Conservation (phyloP, 2,888 invertebrate genomes). For the Ellobium chinense region DNA sequence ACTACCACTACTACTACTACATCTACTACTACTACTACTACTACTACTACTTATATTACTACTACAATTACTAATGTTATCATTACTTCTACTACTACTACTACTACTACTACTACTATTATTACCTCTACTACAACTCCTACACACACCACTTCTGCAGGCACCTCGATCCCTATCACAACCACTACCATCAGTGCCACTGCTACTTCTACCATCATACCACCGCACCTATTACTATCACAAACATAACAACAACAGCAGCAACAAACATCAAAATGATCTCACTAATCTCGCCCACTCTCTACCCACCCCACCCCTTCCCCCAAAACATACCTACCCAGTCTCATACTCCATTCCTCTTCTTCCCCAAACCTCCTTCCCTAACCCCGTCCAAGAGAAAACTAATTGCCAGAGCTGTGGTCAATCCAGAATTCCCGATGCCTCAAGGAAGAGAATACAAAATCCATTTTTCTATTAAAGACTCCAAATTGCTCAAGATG, state of each 20-base stretch:
- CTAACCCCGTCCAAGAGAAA: not conserved
- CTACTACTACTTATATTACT: slow-evolving; percentile 3
- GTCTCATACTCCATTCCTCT: not conserved
- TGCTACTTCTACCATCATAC: no score
- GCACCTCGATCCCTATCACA: not conserved
- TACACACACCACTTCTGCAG: no score
- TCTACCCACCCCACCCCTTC: not conserved
- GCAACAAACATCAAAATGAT: no score
- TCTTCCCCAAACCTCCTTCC: not conserved
- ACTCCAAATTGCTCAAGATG: no score
- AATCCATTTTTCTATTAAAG: not conserved
- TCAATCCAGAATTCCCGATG: not conserved
- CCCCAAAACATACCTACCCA: no score
- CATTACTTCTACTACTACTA: not conserved
- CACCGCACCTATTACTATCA: no score
- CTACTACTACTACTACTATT: not conserved
- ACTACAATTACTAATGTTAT: not conserved
- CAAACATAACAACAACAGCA: no score
- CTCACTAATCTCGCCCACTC: not conserved
- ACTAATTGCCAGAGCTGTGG: not conserved
- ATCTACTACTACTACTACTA: not conserved
- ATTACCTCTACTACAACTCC: not conserved
- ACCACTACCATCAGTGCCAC: not conserved
- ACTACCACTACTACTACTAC: not conserved
- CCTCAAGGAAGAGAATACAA: not conserved